Conservation (phyloP, 2,888 invertebrate genomes). For the Acronicta psi region DNA sequence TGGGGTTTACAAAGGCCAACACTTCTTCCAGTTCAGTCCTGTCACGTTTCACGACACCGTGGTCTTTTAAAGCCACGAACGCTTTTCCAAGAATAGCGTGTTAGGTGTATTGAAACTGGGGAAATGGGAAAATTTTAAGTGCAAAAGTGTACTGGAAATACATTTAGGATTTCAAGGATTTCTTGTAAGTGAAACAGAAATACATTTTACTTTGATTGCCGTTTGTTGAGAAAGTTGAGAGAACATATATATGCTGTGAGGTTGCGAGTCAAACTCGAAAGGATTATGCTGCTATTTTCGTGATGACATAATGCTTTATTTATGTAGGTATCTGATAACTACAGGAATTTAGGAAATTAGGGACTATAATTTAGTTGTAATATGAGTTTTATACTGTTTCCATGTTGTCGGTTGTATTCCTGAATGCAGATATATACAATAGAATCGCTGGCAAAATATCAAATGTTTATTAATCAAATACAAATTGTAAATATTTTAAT, state of each 20-base stretch:
- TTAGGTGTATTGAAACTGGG: slow-evolving; percentile 42
- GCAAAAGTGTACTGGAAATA: slow-evolving; percentile 29
- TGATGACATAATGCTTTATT: no score
- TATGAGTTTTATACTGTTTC: no score
- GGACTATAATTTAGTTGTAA: no score
- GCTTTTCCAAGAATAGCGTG: slow-evolving; percentile 25
- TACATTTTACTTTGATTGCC: slow-evolving; percentile 28
- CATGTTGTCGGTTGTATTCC: no score
- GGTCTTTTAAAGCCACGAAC: slow-evolving; percentile 30
- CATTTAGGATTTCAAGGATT: slow-evolving; percentile 22
- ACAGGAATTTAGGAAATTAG: no score
- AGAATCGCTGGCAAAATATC: no score
- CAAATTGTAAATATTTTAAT: no score
- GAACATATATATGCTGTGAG: neutral
- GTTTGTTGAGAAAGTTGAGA: slow-evolving; percentile 2
- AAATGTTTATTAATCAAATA: no score
- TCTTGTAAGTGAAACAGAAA: slow-evolving; percentile 20
- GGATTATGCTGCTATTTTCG: no score
- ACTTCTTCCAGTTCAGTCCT: slow-evolving; percentile 31
- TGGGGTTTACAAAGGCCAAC: slow-evolving; percentile 41
- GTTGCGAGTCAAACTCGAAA: no score
- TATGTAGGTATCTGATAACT: no score
- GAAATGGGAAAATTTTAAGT: slow-evolving; percentile 35
- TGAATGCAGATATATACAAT: no score
- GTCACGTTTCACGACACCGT: slow-evolving; percentile 34